Evolutionary conservation across 2,113 vertebrate species (phyloP).

Genomic region (Panurus biarmicus): DNA sequence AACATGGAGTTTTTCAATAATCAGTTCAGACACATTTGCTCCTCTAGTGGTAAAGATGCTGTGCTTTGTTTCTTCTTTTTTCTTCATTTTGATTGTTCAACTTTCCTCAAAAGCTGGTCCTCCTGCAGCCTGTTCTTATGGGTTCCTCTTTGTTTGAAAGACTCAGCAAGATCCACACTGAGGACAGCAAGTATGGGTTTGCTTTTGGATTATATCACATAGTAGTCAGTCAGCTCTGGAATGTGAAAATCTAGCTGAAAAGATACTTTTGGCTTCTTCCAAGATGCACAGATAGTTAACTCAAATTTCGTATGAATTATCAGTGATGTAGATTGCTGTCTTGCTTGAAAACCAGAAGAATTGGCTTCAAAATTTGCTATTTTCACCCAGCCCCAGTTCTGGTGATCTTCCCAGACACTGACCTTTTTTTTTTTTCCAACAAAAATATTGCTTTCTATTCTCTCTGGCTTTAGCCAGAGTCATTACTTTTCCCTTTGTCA

Average conservation of each 20-base stretch:
- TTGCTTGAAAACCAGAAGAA: background rate
- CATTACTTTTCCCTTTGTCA: constrained; percentile 42
- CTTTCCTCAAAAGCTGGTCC: background rate
- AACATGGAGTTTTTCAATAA: background rate
- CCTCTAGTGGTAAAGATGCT: background rate
- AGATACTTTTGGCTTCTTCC: background rate
- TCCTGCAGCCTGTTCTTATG: fast-evolving
- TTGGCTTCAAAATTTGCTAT: background rate
- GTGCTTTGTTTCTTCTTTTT: background rate
- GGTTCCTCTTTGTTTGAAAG: background rate
- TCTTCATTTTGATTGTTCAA: background rate
- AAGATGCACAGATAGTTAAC: background rate
- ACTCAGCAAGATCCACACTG: background rate
- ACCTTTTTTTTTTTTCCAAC: background rate
- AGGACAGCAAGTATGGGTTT: background rate
- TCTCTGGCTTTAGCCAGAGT: constrained; percentile 25
- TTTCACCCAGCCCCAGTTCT: background rate
- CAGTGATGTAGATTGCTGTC: fast-evolving
- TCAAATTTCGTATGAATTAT: background rate
- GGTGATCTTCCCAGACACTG: constrained; percentile 18
- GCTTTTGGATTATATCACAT: background rate
- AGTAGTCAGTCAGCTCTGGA: background rate
- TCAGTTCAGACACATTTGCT: background rate
- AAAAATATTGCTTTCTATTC: background rate
- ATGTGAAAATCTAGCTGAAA: background rate